Evolutionary conservation across 2,797 vertebrate genomes (phyloP).

Genomic region (Muscicapa striata): DNA sequence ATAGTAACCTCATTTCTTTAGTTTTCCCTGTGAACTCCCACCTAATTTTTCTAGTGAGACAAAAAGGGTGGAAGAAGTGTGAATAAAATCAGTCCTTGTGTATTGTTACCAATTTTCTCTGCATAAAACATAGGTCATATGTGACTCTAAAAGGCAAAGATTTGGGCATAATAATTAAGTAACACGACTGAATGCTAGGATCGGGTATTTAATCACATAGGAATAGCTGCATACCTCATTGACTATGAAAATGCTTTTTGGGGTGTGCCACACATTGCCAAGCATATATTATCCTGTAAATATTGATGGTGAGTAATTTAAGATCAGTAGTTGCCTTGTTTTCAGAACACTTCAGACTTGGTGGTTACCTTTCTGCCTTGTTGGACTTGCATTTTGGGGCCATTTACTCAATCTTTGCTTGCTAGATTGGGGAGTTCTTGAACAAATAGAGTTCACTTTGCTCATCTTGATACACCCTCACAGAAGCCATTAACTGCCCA

Average conservation of each 20-base stretch:
- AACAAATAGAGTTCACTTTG: not conserved
- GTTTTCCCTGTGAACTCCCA: not conserved
- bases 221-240: constrained; percentile 32
- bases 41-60: not conserved
- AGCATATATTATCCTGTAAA: constrained; percentile 9
- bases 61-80: not conserved
- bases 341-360: not conserved
- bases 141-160: not conserved
- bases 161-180: constrained; percentile 25
- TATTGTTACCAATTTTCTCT: not conserved
- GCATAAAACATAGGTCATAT: not conserved
- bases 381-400: not conserved
- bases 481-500: constrained; percentile 11
- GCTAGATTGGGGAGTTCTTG: not conserved
- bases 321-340: not conserved
- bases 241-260: not conserved
- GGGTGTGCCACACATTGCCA: not conserved
- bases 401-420: not conserved
- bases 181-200: not conserved
- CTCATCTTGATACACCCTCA: not conserved
- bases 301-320: constrained; percentile 24
- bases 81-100: not conserved
- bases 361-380: not conserved
- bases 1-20: not conserved
- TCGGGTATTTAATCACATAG: constrained; percentile 31